A percentile compares a stretch with the other conserved stretches of the same genome.
These are phyloP conservation scores for Tetrapedia diversipes DNA, from an alignment of 2,888 invertebrate species.

Conservation along the genomic window DNA sequence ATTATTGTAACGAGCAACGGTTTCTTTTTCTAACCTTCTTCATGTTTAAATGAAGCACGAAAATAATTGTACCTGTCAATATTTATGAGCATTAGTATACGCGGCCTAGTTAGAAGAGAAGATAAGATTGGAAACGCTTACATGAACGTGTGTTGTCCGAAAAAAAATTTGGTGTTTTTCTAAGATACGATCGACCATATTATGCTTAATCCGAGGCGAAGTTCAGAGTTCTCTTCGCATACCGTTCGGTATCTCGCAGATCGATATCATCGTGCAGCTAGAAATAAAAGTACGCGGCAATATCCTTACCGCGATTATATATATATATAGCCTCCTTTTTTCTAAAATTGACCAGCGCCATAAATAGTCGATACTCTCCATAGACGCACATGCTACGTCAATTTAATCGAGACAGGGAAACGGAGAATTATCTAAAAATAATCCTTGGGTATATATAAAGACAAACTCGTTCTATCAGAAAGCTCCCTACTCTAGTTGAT, in stretches of 20 bases:
- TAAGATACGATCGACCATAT: background rate
- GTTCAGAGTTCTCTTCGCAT: conserved; percentile 31
- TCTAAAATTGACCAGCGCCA: conserved; percentile 42
- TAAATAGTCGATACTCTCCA: conserved; percentile 28
- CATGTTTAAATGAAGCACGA: too few relatives aligned
- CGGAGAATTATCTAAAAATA: conserved; percentile 36
- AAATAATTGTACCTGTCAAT: too few relatives aligned
- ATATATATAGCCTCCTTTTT: conserved; percentile 42
- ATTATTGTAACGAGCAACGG: too few relatives aligned
- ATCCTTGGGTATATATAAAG: background rate
- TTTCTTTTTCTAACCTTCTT: too few relatives aligned
- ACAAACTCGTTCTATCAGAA: background rate
- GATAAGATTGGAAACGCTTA: background rate
- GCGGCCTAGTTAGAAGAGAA: background rate
- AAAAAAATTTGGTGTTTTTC: background rate
- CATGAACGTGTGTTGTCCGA: background rate
- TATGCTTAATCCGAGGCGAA: conserved; percentile 5
- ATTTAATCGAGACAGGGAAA: conserved; percentile 32
- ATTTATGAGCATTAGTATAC: too few relatives aligned
- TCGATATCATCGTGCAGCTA: conserved; percentile 36
- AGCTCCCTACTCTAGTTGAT: background rate
- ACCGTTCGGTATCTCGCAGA: conserved; percentile 18
- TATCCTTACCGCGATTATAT: conserved; percentile 47
- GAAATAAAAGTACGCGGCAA: conserved; percentile 50
- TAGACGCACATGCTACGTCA: background rate